Evolutionary conservation across 2,113 vertebrate species (phyloP), one percentile per base, ranked within the genome.

Genomic region (Zosterops japonicus): DNA sequence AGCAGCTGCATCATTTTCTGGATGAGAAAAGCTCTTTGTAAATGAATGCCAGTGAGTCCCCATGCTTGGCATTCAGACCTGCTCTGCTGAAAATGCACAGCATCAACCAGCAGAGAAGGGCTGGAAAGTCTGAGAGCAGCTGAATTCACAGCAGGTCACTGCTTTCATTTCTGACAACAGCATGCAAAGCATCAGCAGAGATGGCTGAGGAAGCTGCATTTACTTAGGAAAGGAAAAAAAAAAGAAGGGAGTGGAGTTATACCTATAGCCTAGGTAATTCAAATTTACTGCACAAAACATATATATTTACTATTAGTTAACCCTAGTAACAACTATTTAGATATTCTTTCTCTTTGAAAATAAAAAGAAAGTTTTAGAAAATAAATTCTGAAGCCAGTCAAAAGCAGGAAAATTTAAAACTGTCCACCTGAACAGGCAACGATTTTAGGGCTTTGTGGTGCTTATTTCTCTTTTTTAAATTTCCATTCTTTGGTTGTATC

Each of bases 1-100:
- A 91, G 71, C 93, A 93, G 69, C 71, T 94, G 94, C 76, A 67
- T 57, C 53, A 60, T 89, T 95, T 96, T 94, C 87, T 87, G 93
- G 72, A 83, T 92, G 82, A 95, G 83, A 46, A 94, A 84, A 57
- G 42, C 50, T 95, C 47, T 25, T 89, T 77, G 57, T 67, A 72
- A 94, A 44, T 20, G 41, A 79, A 28, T 39, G 42, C 42, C 12
- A 46, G 50, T 23, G n/a, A 64, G 56, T 77, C 33, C 57, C 42
- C 33, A 39, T 0, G 1, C 80, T 49, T 68, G 57, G 49, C 24
- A 25, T 78, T 64, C 71, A 24, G 36, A 52, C 9, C 78, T 44
- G 35, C 60, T 68, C 41, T 49, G 88, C 52, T 90, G 80, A 77
- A 86, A 83, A 46, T 0, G 8, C 47, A 25, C 6, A 4, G 24